These are phyloP conservation scores for Meteorus colon DNA, from an alignment of 2,888 invertebrate genomes.

Conservation along the genomic window DNA sequence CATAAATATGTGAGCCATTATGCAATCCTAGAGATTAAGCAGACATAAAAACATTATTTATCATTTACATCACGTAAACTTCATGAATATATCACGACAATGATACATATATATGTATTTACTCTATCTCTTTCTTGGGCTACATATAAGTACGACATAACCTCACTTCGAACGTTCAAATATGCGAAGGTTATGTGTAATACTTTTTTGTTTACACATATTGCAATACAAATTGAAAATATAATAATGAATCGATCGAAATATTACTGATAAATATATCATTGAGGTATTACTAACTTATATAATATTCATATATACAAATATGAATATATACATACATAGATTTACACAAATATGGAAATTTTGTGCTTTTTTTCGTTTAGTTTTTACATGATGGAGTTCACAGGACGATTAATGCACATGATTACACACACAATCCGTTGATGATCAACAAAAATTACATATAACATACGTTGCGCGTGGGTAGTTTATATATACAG, in stretches of 20 bases:
- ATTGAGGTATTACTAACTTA: background rate
- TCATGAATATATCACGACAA: background rate
- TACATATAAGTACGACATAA: background rate
- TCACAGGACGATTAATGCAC: background rate
- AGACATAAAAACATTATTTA: background rate
- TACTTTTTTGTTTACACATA: background rate
- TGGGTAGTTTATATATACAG: too few relatives aligned
- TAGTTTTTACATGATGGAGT: background rate
- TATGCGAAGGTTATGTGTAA: background rate
- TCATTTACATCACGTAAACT: constrained; percentile 1
- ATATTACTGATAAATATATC: background rate
- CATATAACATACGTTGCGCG: background rate
- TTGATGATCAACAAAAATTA: constrained; percentile 1
- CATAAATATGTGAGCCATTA: too few relatives aligned
- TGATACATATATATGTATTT: too few relatives aligned
- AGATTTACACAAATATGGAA: background rate
- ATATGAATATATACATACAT: background rate
- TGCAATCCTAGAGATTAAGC: background rate
- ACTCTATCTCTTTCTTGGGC: too few relatives aligned
- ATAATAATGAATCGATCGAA: background rate
- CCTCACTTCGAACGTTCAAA: constrained; percentile 11
- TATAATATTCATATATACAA: background rate
- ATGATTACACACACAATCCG: background rate
- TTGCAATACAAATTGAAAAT: background rate
- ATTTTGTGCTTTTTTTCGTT: background rate